Base-by-base conservation (phyloP, 2,797 vertebrate genomes). In the Phrynocephalus forsythii region DNA sequence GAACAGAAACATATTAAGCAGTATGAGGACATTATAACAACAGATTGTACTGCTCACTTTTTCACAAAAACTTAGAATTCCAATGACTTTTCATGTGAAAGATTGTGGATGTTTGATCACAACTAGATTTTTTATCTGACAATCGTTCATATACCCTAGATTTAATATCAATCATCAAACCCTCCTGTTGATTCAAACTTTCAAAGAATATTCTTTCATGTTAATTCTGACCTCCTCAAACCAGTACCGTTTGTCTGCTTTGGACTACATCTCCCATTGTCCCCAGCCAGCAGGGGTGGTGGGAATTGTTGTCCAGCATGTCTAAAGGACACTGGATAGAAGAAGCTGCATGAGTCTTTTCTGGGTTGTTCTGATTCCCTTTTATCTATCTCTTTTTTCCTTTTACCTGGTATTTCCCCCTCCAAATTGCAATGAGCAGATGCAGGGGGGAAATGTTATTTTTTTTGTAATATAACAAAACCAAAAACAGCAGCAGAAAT, bases 1-100 rank as follows among this genome's bases (percentile, higher is more conserved):
- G 86, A 93, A 92, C 86, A 95, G 94, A 92, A 73, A 92, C n/a
- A 9, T 56, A 13, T 71, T 86, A 95, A 90, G 86, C 87, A 94
- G 89, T 90, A 82, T 76, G 79, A 87, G 93, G 91, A 73, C 87
- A 79, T 28, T 0, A 7, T 69, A 88, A 82, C 89, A 79, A 91
- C 87, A 88, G 82, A 93, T 91, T 87, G 82, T 84, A 91, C 89
- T 88, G 87, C 26, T 30, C 56, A 86, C 79, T 68, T 90, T 89
- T 38, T 10, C 28, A 26, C 38, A 26, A 38, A 26, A 38, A 79
- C 90, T 88, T 90, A 86, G 89, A 90, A 69, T 92, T 92, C 87
- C 79, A 89, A 63, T 88, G 87, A 88, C 89, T 91, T 88, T 90
- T 90, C 90, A 92, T 91, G 89, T 79, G 0, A 81, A 92, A 73